Percentiles rank a stretch among this genome's conserved stretches.
Conservation (phyloP, 2,113 vertebrate genomes). For the Myotis davidii region DNA sequence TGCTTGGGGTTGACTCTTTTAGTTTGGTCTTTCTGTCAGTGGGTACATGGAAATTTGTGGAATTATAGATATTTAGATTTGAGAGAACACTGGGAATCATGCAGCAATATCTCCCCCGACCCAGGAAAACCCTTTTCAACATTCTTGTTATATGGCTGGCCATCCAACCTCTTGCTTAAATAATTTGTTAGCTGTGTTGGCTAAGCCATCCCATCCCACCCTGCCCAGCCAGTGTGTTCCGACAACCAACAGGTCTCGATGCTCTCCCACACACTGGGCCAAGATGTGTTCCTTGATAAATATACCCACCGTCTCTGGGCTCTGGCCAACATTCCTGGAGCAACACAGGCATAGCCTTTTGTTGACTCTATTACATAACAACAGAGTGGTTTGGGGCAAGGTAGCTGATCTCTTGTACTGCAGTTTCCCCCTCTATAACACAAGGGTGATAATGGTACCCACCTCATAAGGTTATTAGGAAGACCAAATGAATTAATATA, state of each 20-base stretch:
- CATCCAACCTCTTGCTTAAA: background rate
- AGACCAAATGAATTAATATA: background rate
- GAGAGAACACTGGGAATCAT: background rate
- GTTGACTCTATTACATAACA: background rate
- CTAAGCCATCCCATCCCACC: background rate
- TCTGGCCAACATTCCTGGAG: background rate
- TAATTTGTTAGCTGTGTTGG: background rate
- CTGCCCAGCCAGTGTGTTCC: background rate
- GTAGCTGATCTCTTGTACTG: background rate
- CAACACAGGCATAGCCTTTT: background rate
- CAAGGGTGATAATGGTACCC: background rate
- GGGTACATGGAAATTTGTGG: background rate
- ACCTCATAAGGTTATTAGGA: background rate
- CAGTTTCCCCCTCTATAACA: background rate
- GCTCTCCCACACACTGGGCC: background rate
- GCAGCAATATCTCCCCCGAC: background rate
- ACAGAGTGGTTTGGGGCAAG: background rate
- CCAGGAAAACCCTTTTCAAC: background rate
- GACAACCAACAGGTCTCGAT: background rate
- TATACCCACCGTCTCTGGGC: background rate
- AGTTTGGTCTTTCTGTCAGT: background rate
- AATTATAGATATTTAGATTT: slow-evolving; percentile 11
- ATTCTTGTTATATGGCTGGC: background rate
- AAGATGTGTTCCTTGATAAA: background rate
- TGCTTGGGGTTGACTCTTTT: background rate